These are phyloP conservation scores for Eupithecia dodoneata DNA, from an alignment of 2,888 invertebrate species.

Conservation along the genomic window DNA sequence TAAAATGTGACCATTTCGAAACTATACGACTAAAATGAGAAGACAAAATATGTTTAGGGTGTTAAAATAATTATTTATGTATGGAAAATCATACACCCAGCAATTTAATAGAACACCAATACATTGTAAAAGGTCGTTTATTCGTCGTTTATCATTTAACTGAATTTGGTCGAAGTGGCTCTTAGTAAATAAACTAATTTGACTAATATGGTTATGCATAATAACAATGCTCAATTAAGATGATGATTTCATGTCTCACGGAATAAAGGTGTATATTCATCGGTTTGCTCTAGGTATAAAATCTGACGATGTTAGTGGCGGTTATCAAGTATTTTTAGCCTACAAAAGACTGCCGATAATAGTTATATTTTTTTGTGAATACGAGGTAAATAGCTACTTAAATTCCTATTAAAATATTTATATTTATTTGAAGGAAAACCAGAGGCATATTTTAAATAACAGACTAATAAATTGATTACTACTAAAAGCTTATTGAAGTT, in stretches of 20 bases:
- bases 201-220: constrained; percentile 32
- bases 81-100: neutral
- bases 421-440: too few relatives aligned
- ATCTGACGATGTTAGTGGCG: neutral
- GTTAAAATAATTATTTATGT: neutral
- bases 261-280: neutral
- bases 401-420: too few relatives aligned
- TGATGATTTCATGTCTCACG: constrained; percentile 19
- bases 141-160: neutral
- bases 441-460: too few relatives aligned
- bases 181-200: constrained; percentile 39
- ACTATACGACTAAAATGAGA: neutral
- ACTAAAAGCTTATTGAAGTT: too few relatives aligned
- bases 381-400: neutral
- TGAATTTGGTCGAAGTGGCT: neutral
- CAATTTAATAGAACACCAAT: neutral
- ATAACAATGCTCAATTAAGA: constrained; percentile 30
- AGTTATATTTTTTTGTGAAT: neutral
- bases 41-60: neutral
- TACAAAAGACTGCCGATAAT: neutral
- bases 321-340: neutral
- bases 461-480: too few relatives aligned
- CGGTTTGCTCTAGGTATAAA: neutral
- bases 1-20: neutral
- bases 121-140: neutral